Evolutionary conservation across 2,113 vertebrate genomes (phyloP).

Genomic region (Butorides virescens): DNA sequence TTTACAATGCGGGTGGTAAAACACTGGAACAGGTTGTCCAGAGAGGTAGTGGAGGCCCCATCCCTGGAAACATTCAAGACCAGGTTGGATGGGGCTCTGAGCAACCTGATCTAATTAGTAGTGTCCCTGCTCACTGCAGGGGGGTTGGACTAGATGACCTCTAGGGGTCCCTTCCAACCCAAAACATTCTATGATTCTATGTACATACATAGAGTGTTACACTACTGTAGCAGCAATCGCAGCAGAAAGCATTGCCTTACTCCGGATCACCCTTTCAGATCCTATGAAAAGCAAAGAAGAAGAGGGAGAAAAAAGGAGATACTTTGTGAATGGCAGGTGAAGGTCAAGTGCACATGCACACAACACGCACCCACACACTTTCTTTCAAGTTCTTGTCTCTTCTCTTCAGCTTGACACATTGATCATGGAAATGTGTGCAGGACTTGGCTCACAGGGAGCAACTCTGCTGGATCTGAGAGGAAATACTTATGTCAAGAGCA

Average conservation of each 20-base stretch:
- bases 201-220: accelerated
- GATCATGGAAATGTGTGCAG: neutral
- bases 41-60: too few relatives aligned
- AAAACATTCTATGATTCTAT: too few relatives aligned
- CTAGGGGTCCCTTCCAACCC: too few relatives aligned
- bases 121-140: too few relatives aligned
- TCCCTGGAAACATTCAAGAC: too few relatives aligned
- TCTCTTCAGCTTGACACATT: neutral
- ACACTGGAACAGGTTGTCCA: too few relatives aligned
- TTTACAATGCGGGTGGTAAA: too few relatives aligned
- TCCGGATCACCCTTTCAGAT: neutral
- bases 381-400: neutral
- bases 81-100: too few relatives aligned
- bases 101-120: too few relatives aligned
- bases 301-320: neutral
- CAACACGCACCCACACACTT: neutral
- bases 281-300: neutral
- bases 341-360: neutral
- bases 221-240: neutral
- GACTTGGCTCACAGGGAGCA: neutral
- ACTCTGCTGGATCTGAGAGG: neutral
- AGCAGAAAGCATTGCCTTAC: neutral
- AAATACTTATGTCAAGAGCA: neutral
- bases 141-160: too few relatives aligned
- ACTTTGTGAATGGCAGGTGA: neutral